Percentiles rank a stretch among this genome's conserved stretches.
phyloP scores from a whole-genome alignment of 2,797 vertebrate genomes.

The Parauchenoglanis punctatus region DNA sequence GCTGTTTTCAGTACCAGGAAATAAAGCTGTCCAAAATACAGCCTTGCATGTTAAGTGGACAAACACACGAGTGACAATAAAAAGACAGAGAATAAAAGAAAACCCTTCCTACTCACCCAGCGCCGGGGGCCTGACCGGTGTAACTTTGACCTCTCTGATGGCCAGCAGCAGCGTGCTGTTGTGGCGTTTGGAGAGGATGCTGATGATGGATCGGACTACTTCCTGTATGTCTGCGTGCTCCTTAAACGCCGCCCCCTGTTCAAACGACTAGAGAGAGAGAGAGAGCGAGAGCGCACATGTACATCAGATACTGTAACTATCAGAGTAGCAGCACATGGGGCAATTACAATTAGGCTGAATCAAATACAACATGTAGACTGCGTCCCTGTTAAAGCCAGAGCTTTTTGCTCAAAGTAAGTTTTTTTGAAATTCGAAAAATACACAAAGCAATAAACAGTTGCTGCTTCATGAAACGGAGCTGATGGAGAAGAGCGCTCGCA shows the following conservation, averaged over 20 bases:
- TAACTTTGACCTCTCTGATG: slow-evolving; percentile 90
- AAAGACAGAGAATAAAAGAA: neutral
- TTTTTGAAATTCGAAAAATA: neutral
- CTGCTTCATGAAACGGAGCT: neutral
- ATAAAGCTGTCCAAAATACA: neutral
- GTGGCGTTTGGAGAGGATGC: slow-evolving; percentile 83
- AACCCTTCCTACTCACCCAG: slow-evolving; percentile 64
- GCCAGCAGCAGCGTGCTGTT: slow-evolving; percentile 89
- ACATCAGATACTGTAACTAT: neutral
- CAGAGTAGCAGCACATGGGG: neutral
- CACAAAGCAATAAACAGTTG: neutral
- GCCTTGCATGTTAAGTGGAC: neutral
- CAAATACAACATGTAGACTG: neutral
- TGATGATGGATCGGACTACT: slow-evolving; percentile 81
- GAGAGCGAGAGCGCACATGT: too few species aligned
- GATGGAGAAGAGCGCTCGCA: neutral
- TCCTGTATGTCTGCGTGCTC: slow-evolving; percentile 84
- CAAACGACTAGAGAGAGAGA: slow-evolving; percentile 78
- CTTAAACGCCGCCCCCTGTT: slow-evolving; percentile 71
- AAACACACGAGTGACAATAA: neutral
- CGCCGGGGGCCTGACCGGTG: slow-evolving; percentile 68
- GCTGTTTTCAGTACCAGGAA: neutral
- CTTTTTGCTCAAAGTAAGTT: neutral
- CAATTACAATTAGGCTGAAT: neutral
- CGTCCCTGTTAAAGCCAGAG: neutral